Conservation (phyloP, 2,113 vertebrate species). For the Asarcornis scutulata region DNA sequence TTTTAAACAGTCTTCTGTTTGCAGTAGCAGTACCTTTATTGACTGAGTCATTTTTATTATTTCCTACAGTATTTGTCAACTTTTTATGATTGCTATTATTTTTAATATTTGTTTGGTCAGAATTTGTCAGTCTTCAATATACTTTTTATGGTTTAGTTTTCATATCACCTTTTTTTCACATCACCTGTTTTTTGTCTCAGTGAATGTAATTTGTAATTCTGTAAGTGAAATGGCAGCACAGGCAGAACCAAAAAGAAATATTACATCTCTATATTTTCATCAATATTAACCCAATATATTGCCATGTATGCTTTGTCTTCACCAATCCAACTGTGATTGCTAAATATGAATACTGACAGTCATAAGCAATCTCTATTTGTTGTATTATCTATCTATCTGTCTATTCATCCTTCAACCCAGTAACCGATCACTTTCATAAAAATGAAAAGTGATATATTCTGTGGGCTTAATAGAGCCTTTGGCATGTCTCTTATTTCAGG, state of each 20-base stretch:
- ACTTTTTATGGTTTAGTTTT: background rate
- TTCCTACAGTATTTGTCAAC: background rate
- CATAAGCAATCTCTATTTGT: background rate
- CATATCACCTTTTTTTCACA: background rate
- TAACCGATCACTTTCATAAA: background rate
- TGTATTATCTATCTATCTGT: constrained; percentile 24
- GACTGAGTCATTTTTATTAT: background rate
- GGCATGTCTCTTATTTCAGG: background rate
- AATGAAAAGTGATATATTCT: constrained; percentile 18
- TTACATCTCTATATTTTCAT: constrained; percentile 20
- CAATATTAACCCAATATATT: constrained; percentile 45
- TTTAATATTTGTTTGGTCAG: constrained; percentile 2
- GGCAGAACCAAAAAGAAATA: constrained; percentile 24
- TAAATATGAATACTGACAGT: constrained; percentile 42
- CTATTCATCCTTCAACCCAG: constrained; percentile 14
- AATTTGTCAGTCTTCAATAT: background rate
- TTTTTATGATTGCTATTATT: background rate
- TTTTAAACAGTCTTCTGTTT: background rate
- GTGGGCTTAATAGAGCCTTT: constrained; percentile 18
- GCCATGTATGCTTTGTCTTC: constrained; percentile 20
- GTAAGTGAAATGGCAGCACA: constrained; percentile 10
- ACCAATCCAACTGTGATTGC: constrained; percentile 3
- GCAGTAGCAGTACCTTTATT: background rate
- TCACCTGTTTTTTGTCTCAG: background rate
- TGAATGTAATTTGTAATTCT: constrained; percentile 2